phyloP scores from a whole-genome alignment of 1,140 invertebrate genomes.

The Formica selysi region DNA sequence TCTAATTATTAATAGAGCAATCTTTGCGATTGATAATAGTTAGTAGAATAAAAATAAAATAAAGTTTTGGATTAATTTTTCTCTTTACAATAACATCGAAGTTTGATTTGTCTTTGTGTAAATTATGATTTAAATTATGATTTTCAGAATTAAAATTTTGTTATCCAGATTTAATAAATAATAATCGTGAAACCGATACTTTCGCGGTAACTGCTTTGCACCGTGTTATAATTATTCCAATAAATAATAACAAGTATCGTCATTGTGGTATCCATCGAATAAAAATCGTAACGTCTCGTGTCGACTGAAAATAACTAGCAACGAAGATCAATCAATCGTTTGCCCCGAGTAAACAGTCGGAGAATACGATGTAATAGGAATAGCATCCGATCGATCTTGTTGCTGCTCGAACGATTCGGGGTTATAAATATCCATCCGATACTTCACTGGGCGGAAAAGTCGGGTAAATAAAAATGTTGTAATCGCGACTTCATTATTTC shows the following conservation, averaged over 20 bases:
- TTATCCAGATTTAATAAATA: neutral
- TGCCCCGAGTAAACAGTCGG: conserved; percentile 51
- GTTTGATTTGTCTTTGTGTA: neutral
- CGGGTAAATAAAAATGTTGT: conserved; percentile 50
- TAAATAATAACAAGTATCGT: conserved; percentile 12
- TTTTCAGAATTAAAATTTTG: neutral
- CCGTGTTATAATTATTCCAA: neutral
- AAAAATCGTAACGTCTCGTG: conserved; percentile 40
- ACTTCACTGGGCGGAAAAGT: conserved; percentile 35
- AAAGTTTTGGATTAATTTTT: neutral
- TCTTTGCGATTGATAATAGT: neutral
- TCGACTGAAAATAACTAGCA: conserved; percentile 60
- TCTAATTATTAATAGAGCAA: neutral
- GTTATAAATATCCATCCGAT: conserved; percentile 60
- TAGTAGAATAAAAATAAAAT: neutral
- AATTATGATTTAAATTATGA: neutral
- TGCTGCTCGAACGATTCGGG: conserved; percentile 51
- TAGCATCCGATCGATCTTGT: conserved; percentile 61
- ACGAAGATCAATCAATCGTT: conserved; percentile 59
- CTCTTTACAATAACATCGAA: neutral
- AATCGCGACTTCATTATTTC: conserved; percentile 36
- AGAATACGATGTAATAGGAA: conserved; percentile 52
- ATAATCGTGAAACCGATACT: neutral
- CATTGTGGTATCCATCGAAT: conserved; percentile 20
- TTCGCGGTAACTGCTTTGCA: neutral